Percentiles rank a stretch among this genome's conserved stretches.
phyloP scores from a whole-genome alignment of 2,113 vertebrate genomes.

The Merops nubicus region DNA sequence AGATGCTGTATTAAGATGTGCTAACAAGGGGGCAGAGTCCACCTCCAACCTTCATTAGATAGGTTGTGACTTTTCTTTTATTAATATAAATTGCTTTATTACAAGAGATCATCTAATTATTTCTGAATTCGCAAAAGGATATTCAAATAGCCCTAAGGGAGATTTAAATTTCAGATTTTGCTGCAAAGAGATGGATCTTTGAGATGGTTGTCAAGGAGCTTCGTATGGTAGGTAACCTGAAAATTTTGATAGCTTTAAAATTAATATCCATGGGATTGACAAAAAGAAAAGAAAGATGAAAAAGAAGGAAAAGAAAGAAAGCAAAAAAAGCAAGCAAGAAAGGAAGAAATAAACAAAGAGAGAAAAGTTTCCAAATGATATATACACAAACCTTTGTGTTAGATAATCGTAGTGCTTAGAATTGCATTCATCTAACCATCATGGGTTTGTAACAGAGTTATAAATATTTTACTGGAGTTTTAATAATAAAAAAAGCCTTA shows the following conservation, averaged over 20 bases:
- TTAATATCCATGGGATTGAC: neutral
- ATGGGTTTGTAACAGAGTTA: conserved; percentile 67
- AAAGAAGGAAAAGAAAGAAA: neutral
- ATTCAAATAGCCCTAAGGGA: conserved; percentile 47
- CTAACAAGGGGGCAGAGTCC: conserved; percentile 36
- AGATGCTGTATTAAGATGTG: conserved; percentile 46
- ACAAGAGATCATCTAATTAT: conserved; percentile 73
- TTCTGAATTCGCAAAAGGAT: conserved; percentile 67
- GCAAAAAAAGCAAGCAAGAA: neutral
- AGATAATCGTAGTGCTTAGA: conserved; percentile 50
- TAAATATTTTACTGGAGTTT: conserved; percentile 80
- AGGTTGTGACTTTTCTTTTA: conserved; percentile 49
- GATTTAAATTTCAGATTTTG: conserved; percentile 53
- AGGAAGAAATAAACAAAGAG: neutral
- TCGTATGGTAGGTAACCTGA: neutral
- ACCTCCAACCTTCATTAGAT: conserved; percentile 48
- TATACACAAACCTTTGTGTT: conserved; percentile 44
- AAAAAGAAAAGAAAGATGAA: neutral
- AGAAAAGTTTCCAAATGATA: neutral
- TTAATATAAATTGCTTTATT: conserved; percentile 73
- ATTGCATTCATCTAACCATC: conserved; percentile 64
- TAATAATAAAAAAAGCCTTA: conserved; percentile 71
- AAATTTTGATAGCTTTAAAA: conserved; percentile 26
- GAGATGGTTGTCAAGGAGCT: conserved; percentile 11
- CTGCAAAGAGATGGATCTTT: neutral